Conservation (phyloP, 2,888 invertebrate genomes). For the Agrenia bidenticulata region DNA sequence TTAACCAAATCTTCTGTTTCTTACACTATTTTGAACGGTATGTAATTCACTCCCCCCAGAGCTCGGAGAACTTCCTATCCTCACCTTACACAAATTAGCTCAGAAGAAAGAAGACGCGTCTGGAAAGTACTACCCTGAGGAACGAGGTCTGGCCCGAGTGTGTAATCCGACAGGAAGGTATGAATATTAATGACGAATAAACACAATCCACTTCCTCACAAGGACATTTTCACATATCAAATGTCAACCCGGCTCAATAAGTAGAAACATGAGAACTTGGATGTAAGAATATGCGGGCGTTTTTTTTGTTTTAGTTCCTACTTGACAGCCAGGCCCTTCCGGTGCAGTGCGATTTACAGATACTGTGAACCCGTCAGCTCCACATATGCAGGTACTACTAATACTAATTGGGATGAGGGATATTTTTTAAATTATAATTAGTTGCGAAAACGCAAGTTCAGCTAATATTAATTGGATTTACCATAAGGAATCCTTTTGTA, state of each 20-base stretch:
- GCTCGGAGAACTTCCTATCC: constrained; percentile 48
- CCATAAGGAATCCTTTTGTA: too few species aligned
- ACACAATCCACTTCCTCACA: not conserved
- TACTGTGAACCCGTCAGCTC: constrained; percentile 44
- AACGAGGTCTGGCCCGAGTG: constrained; percentile 49
- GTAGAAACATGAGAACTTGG: too few species aligned
- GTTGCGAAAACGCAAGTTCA: too few species aligned
- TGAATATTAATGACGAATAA: not conserved
- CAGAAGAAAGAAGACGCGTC: constrained; percentile 46
- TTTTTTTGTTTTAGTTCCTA: constrained; percentile 37
- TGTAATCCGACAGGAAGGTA: constrained; percentile 47
- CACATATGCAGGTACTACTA: constrained; percentile 43
- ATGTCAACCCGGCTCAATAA: too few species aligned
- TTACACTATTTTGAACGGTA: not conserved
- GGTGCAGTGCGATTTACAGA: constrained; percentile 47
- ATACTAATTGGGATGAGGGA: too few species aligned
- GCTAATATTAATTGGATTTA: too few species aligned
- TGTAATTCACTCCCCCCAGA: constrained; percentile 19
- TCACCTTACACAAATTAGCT: constrained; percentile 47
- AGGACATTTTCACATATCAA: too few species aligned
- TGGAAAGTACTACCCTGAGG: constrained; percentile 45
- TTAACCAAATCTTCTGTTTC: too few species aligned
- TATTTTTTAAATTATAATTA: too few species aligned
- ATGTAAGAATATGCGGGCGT: not conserved
- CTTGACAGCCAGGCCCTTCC: constrained; percentile 47